Evolutionary conservation across 2,888 invertebrate species (phyloP).

Genomic region (Andrena hattorfiana): DNA sequence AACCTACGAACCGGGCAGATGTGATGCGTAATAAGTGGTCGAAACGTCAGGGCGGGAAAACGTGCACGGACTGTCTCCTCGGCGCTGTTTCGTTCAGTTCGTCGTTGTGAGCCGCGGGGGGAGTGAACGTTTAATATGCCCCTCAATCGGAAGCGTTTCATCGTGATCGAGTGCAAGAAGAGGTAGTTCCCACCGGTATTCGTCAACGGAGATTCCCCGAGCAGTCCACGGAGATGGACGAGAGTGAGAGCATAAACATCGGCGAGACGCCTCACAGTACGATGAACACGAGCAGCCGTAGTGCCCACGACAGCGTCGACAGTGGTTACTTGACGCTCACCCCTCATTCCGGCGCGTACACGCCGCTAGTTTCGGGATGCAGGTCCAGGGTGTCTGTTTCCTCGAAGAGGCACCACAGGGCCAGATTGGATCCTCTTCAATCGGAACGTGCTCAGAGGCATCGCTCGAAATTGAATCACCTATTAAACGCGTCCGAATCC

Average conservation of each 20-base stretch:
- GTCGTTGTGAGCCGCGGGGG: background rate
- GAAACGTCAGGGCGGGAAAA: constrained; percentile 37
- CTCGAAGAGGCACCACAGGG: constrained; percentile 55
- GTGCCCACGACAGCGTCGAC: constrained; percentile 70
- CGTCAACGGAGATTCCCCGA: background rate
- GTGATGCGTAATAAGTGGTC: constrained; percentile 25
- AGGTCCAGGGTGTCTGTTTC: constrained; percentile 54
- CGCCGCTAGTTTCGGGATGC: constrained; percentile 62
- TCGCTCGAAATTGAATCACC: constrained; percentile 67
- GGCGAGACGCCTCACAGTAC: constrained; percentile 69
- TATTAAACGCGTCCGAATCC: constrained; percentile 64
- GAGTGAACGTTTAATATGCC: constrained; percentile 29
- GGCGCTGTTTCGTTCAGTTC: background rate
- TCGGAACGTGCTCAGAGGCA: constrained; percentile 64
- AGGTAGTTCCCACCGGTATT: constrained; percentile 40
- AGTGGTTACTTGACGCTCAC: constrained; percentile 78
- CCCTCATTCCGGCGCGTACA: constrained; percentile 70
- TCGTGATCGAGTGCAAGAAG: constrained; percentile 15
- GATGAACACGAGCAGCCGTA: constrained; percentile 51
- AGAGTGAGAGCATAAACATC: constrained; percentile 55
- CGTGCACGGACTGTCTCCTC: constrained; percentile 1
- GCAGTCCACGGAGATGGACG: constrained; percentile 54
- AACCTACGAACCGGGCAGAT: constrained; percentile 12
- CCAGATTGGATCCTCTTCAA: constrained; percentile 69
- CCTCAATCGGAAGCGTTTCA: background rate